Conservation (phyloP, 2,113 vertebrate species). For the Aramus guarauna region DNA sequence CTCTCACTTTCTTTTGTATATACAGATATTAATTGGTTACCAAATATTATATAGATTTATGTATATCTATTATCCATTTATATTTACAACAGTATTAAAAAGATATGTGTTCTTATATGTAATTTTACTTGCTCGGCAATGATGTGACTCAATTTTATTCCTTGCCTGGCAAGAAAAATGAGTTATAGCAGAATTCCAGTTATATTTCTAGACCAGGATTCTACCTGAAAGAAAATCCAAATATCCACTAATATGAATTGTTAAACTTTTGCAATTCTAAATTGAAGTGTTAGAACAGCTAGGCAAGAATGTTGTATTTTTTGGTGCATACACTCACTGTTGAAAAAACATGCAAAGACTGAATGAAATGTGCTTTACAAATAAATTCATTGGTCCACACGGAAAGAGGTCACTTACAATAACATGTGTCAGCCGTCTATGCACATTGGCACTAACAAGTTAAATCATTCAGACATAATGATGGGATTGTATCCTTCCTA, state of each 20-base stretch:
- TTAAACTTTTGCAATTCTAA: not conserved
- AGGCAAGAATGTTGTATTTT: not conserved
- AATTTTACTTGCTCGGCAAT: not conserved
- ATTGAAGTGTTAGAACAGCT: not conserved
- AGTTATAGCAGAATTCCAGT: not conserved
- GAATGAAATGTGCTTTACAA: not conserved
- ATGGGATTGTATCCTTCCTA: not conserved
- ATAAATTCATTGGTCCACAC: not conserved
- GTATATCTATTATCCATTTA: not conserved
- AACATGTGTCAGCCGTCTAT: not conserved
- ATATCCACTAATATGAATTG: not conserved
- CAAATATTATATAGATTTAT: not conserved
- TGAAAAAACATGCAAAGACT: not conserved
- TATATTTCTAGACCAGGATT: not conserved
- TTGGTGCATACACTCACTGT: not conserved
- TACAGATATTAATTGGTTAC: not conserved
- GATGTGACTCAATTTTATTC: not conserved
- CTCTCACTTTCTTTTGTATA: not conserved
- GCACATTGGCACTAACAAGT: not conserved
- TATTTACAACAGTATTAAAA: not conserved
- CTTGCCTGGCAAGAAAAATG: not conserved
- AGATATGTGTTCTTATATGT: not conserved
- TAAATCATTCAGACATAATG: slow-evolving; percentile 4
- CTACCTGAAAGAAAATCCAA: not conserved
- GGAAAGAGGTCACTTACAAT: not conserved